phyloP scores from a whole-genome alignment of 2,113 vertebrate genomes.

The Columba livia region DNA sequence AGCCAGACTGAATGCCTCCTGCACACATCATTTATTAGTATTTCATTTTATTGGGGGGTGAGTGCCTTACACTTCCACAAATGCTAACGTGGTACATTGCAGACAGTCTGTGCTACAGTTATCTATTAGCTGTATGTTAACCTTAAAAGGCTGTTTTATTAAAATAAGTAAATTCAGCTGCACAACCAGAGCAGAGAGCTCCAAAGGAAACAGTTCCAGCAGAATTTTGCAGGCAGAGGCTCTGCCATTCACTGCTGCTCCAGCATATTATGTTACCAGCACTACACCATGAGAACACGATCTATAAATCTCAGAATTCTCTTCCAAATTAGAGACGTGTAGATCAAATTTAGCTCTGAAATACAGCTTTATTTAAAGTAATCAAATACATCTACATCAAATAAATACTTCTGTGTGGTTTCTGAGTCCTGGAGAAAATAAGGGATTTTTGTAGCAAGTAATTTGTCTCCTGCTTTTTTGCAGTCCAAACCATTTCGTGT shows the following conservation, averaged over 20 bases:
- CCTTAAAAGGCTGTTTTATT: background rate
- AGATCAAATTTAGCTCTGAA: background rate
- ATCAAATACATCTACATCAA: background rate
- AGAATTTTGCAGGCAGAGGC: background rate
- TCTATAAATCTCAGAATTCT: background rate
- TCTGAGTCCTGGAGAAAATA: background rate
- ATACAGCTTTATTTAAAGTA: background rate
- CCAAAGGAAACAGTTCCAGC: background rate
- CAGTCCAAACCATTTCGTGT: background rate
- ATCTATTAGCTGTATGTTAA: background rate
- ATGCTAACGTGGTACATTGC: accelerated
- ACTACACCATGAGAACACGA: background rate
- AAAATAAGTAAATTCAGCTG: background rate
- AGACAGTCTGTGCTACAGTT: background rate
- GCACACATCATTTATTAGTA: background rate
- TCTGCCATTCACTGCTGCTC: background rate
- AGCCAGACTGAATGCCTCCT: background rate
- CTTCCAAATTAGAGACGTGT: background rate
- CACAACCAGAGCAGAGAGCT: background rate
- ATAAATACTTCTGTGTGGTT: background rate
- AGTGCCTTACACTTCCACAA: background rate
- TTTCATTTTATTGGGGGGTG: background rate
- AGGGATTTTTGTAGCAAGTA: background rate
- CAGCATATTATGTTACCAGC: accelerated
- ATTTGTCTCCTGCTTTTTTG: background rate